Conservation (phyloP, 35 echinoderm and acorn worm species). For the Ophiothrix spiculata region DNA sequence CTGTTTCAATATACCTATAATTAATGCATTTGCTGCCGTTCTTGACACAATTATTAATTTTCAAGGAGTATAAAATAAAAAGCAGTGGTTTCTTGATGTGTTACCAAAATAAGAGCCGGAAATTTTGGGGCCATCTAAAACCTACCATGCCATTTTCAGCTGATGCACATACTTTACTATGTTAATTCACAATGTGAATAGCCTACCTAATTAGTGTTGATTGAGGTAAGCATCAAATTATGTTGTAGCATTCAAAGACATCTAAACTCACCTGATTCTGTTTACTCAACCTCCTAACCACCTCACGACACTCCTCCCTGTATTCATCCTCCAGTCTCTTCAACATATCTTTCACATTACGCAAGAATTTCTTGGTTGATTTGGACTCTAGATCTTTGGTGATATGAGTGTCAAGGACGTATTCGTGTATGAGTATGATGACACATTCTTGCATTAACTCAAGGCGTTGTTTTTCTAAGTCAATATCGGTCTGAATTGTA, state of each 20-base stretch:
- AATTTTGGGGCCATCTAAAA: no score
- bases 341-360: slow-evolving; percentile 47
- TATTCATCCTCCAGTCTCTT: slow-evolving; percentile 67
- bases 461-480: slow-evolving; percentile 53
- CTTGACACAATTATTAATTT: no score
- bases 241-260: slow-evolving; percentile 48
- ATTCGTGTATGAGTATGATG: slow-evolving; percentile 52
- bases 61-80: no score
- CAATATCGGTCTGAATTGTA: slow-evolving; percentile 66
- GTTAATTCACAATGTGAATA: slow-evolving; percentile 50
- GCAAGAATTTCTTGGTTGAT: slow-evolving; percentile 47
- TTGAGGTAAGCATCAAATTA: slow-evolving; percentile 56
- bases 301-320: slow-evolving; percentile 35
- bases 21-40: no score
- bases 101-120: no score
- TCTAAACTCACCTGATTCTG: slow-evolving; percentile 34
- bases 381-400: slow-evolving; percentile 29
- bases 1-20: no score
- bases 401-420: slow-evolving; percentile 12
- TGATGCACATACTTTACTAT: slow-evolving; percentile 41
- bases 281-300: slow-evolving; percentile 38
- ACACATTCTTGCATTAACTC: slow-evolving; percentile 52
- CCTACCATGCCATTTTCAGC: not conserved
- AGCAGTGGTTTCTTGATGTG: no score
- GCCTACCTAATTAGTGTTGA: slow-evolving; percentile 33